These are phyloP conservation scores for Cynopterus sphinx DNA, from an alignment of 2,797 vertebrate genomes.

Conservation along the genomic window DNA sequence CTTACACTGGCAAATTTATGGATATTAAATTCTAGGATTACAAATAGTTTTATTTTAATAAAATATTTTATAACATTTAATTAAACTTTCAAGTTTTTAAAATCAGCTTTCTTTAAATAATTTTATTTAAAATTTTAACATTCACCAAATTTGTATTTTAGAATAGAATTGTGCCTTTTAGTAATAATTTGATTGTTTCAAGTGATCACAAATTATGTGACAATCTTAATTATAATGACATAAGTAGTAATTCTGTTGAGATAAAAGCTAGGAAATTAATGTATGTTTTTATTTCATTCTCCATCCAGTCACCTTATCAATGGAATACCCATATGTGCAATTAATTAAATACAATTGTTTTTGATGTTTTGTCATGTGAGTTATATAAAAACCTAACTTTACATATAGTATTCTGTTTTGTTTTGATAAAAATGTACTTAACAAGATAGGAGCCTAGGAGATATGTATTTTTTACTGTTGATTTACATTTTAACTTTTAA, in stretches of 20 bases:
- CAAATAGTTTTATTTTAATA: neutral
- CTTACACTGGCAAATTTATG: neutral
- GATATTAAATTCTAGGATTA: neutral
- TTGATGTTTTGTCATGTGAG: neutral
- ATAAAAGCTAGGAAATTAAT: neutral
- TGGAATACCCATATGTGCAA: neutral
- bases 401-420: neutral
- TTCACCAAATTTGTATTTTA: neutral
- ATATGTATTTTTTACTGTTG: neutral
- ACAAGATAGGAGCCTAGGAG: neutral
- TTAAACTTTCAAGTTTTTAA: neutral
- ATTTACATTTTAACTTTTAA: conserved; percentile 4
- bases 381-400: neutral
- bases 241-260: neutral
- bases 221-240: neutral
- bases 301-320: neutral
- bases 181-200: neutral
- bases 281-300: neutral
- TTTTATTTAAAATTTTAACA: neutral
- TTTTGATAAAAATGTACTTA: neutral
- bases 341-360: neutral
- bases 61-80: neutral
- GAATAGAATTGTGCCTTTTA: neutral
- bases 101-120: neutral
- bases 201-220: neutral